Conservation (phyloP, 2,113 vertebrate species). For the Spea bombifrons region DNA sequence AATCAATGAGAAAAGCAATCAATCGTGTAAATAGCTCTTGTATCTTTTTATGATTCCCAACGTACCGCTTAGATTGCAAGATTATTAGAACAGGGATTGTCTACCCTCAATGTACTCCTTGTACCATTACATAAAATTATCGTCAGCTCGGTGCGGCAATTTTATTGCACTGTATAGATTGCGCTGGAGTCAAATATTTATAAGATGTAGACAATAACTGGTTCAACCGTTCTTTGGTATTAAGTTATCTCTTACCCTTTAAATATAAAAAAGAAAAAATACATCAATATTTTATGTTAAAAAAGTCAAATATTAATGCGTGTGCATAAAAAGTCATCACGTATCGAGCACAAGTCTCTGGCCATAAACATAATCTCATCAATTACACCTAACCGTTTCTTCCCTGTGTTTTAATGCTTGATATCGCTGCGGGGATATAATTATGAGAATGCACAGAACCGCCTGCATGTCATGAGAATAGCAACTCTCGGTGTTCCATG, state of each 20-base stretch:
- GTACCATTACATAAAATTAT: background rate
- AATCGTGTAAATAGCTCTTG: background rate
- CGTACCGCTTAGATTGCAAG: background rate
- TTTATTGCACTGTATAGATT: background rate
- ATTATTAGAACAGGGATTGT: background rate
- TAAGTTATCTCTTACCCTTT: background rate
- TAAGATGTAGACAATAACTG: background rate
- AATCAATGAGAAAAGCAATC: background rate
- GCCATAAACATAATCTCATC: slow-evolving; percentile 36
- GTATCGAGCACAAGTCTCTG: background rate
- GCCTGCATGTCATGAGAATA: background rate
- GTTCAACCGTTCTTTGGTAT: background rate
- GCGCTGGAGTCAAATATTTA: background rate
- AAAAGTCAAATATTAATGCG: slow-evolving; percentile 32
- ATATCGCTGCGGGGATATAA: slow-evolving; percentile 32
- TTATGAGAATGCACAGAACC: slow-evolving; percentile 24
- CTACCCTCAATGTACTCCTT: background rate
- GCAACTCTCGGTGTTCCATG: background rate
- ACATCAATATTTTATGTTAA: slow-evolving; percentile 30
- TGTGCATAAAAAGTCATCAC: slow-evolving; percentile 21
- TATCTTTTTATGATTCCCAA: background rate
- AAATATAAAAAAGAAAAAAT: slow-evolving; percentile 21
- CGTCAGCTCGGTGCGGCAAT: background rate
- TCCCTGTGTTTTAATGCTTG: slow-evolving; percentile 19
- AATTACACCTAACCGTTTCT: slow-evolving; percentile 25